These are phyloP conservation scores for Antechinus stuartii DNA, from an alignment of 2,113 vertebrate species.

Conservation along the genomic window DNA sequence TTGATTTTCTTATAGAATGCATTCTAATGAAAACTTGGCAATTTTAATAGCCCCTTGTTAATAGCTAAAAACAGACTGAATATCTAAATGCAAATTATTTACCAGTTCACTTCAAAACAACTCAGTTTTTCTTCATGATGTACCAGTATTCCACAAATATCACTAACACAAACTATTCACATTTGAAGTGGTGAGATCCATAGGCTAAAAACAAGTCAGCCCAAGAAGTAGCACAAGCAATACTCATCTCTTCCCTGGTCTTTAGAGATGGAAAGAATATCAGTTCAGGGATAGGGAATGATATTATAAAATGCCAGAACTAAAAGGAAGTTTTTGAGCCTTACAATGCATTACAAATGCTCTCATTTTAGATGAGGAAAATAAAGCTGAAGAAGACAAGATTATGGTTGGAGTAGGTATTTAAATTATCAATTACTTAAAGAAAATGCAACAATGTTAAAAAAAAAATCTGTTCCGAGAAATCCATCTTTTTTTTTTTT, in stretches of 20 bases:
- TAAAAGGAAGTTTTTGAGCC: background rate
- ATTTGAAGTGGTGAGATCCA: constrained; percentile 53
- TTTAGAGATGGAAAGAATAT: background rate
- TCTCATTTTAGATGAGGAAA: background rate
- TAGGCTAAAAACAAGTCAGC: constrained; percentile 71
- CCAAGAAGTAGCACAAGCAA: constrained; percentile 58
- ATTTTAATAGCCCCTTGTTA: constrained; percentile 68
- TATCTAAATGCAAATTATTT: constrained; percentile 78
- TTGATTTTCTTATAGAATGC: constrained; percentile 54
- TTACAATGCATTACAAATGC: background rate
- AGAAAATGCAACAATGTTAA: constrained; percentile 55
- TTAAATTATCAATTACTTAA: constrained; percentile 63
- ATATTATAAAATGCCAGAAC: background rate
- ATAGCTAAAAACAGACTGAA: constrained; percentile 75
- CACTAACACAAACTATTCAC: constrained; percentile 75
- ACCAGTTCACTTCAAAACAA: constrained; percentile 75
- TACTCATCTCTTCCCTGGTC: constrained; percentile 48
- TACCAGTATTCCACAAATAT: constrained; percentile 74
- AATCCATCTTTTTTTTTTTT: background rate
- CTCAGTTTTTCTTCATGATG: constrained; percentile 72
- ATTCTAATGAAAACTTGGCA: constrained; percentile 72
- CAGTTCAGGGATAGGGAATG: background rate
- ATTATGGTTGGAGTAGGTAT: constrained; percentile 60
- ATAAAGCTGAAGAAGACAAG: constrained; percentile 52
- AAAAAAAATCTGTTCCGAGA: too few species aligned